phyloP scores from a whole-genome alignment of 2,113 vertebrate genomes.

The Cinclus cinclus region DNA sequence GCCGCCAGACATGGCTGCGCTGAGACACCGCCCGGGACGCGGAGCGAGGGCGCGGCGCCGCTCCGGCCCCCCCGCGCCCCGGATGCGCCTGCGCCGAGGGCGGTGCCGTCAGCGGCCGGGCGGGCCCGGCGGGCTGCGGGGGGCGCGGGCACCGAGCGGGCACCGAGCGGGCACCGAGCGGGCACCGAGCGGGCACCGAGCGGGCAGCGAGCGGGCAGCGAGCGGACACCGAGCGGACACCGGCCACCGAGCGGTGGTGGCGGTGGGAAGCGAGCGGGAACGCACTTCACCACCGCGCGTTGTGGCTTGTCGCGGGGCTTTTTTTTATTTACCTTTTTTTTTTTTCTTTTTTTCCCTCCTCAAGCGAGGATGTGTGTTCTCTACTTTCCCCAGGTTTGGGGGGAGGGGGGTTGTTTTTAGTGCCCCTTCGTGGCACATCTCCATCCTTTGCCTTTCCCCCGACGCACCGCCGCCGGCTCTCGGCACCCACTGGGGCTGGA shows the following conservation, averaged over 20 bases:
- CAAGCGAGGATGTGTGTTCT: not conserved
- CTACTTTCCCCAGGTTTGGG: not conserved
- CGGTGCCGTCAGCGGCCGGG: not conserved
- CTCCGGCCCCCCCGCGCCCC: not conserved
- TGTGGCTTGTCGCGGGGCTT: accelerated
- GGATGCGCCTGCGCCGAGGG: not conserved
- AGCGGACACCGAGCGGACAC: too few relatives aligned
- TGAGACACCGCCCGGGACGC: not conserved
- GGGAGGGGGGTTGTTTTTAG: not conserved
- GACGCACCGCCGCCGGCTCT: not conserved
- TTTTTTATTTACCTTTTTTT: not conserved
- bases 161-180: too few relatives aligned
- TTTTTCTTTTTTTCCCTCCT: not conserved
- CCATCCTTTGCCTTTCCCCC: not conserved
- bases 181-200: not conserved
- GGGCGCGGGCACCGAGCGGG: too few relatives aligned
- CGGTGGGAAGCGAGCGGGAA: not conserved
- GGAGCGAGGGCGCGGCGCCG: not conserved
- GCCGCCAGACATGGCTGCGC: not conserved
- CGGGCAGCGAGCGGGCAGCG: too few relatives aligned
- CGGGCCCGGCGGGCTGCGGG: not conserved
- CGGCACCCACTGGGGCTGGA: not conserved
- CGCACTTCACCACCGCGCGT: not conserved
- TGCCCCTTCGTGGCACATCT: too few relatives aligned
- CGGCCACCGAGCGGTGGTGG: not conserved